Conservation (phyloP, 2,113 vertebrate species). For the Colinus virginianus region DNA sequence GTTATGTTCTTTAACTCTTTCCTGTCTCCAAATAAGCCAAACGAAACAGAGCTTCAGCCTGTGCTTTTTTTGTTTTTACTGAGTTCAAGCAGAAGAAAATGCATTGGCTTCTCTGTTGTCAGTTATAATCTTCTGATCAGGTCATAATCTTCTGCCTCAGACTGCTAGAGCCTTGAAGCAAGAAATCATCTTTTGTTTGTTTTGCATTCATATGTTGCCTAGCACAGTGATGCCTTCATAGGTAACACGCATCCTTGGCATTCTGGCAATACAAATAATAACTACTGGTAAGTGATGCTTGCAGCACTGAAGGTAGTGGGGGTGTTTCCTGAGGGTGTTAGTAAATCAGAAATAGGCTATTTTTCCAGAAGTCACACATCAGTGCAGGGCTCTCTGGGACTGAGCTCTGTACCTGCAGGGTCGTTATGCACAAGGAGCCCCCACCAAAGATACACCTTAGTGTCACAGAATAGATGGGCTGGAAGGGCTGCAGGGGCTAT, state of each 20-base stretch:
- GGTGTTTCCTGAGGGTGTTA: neutral
- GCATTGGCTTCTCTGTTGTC: neutral
- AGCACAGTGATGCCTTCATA: neutral
- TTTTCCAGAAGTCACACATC: neutral
- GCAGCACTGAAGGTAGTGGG: neutral
- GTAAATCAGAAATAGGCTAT: neutral
- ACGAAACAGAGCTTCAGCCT: neutral
- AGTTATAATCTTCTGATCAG: neutral
- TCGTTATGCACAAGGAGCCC: neutral
- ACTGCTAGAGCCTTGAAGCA: neutral
- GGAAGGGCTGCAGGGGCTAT: neutral
- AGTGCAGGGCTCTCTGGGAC: neutral
- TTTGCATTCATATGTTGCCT: neutral
- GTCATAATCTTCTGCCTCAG: neutral
- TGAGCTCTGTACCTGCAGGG: neutral
- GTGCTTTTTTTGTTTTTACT: neutral
- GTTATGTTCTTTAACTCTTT: constrained; percentile 20
- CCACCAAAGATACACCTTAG: neutral
- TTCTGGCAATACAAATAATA: neutral
- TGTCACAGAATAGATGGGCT: neutral
- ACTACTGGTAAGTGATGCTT: neutral
- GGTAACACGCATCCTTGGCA: neutral
- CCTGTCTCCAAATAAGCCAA: neutral
- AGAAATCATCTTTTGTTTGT: neutral
- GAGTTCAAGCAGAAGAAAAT: neutral